phyloP scores from a whole-genome alignment of 1,140 invertebrate genomes.

The Sitodiplosis mosellana region DNA sequence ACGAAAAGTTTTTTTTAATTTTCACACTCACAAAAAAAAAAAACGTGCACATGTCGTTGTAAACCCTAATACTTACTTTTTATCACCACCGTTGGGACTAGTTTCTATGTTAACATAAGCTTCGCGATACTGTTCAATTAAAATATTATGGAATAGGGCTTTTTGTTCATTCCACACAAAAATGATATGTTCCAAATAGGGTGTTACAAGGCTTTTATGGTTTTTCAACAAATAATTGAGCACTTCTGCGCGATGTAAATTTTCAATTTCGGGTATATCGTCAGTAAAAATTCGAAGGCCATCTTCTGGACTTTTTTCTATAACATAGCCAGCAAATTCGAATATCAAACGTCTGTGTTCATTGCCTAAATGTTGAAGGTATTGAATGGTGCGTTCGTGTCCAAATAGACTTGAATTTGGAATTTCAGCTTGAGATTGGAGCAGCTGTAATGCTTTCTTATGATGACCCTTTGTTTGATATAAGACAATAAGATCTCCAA shows the following conservation, averaged over 20 bases:
- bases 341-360: slow-evolving; percentile 84
- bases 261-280: slow-evolving; percentile 73
- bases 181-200: slow-evolving; percentile 90
- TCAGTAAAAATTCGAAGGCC: slow-evolving; percentile 91
- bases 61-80: too few species aligned
- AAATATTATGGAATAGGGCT: slow-evolving; percentile 72
- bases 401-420: slow-evolving; percentile 62
- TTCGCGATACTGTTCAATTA: slow-evolving; percentile 71
- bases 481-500: slow-evolving; percentile 84
- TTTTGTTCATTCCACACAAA: slow-evolving; percentile 74
- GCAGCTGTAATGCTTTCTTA: slow-evolving; percentile 72
- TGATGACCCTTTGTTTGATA: slow-evolving; percentile 89
- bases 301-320: slow-evolving; percentile 70
- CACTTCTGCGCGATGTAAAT: slow-evolving; percentile 70
- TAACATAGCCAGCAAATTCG: slow-evolving; percentile 83
- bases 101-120: slow-evolving; percentile 23
- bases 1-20: neutral
- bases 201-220: slow-evolving; percentile 64
- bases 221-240: slow-evolving; percentile 72
- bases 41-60: too few species aligned
- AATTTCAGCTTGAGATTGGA: slow-evolving; percentile 60
- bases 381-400: slow-evolving; percentile 67
- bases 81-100: neutral
- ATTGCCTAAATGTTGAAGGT: slow-evolving; percentile 73
- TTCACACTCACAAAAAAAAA: too few species aligned